Evolutionary conservation across 2,888 invertebrate genomes (phyloP).

Genomic region (Phortica okadai): DNA sequence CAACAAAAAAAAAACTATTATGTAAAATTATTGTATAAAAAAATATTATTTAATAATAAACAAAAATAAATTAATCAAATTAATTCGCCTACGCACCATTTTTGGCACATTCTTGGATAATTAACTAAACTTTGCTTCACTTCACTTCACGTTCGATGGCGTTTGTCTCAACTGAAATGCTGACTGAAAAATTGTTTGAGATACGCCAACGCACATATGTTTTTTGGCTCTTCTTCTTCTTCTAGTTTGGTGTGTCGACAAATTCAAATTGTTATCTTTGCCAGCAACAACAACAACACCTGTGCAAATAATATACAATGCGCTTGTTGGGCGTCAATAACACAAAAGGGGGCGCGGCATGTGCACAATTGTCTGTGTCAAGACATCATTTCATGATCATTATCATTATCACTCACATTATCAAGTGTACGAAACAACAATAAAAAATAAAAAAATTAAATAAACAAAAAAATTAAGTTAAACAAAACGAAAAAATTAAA

Average conservation of each 20-base stretch:
- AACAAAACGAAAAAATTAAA: too few relatives aligned
- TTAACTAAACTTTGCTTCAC: not conserved
- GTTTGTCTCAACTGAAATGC: not conserved
- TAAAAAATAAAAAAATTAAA: too few relatives aligned
- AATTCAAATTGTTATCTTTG: not conserved
- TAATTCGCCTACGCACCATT: not conserved
- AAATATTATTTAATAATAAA: too few relatives aligned
- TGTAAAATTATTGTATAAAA: not conserved
- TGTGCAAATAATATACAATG: too few relatives aligned
- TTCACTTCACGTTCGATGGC: not conserved
- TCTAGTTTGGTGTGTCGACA: not conserved
- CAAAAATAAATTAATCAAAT: not conserved
- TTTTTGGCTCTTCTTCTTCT: not conserved
- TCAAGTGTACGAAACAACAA: too few relatives aligned
- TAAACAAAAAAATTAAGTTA: too few relatives aligned
- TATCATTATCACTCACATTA: too few relatives aligned
- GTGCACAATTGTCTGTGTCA: too few relatives aligned
- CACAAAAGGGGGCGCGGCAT: too few relatives aligned
- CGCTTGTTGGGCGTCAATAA: too few relatives aligned
- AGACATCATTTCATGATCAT: too few relatives aligned
- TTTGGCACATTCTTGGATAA: not conserved
- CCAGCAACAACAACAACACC: too few relatives aligned
- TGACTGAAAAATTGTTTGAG: not conserved
- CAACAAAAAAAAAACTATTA: not conserved
- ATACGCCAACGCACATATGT: not conserved